phyloP scores from a whole-genome alignment of 2,797 vertebrate species.

The Taeniopygia guttata region DNA sequence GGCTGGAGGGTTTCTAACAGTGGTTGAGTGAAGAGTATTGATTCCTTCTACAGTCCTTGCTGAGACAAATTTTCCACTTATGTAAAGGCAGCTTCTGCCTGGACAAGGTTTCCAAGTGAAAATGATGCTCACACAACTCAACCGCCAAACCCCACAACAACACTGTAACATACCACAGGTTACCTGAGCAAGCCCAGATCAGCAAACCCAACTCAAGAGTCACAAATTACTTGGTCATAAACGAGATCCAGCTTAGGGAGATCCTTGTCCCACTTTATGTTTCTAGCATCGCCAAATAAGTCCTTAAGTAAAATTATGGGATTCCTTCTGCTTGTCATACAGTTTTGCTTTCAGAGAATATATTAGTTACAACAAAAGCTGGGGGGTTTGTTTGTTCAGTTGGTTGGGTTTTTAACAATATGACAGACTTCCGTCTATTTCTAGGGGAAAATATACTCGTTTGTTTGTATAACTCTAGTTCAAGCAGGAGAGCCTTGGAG shows the following conservation, averaged over 20 bases:
- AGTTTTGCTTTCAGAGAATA: neutral
- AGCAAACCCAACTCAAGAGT: neutral
- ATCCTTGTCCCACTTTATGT: neutral
- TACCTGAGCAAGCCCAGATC: neutral
- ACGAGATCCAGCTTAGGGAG: neutral
- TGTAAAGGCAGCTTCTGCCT: neutral
- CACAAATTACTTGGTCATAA: neutral
- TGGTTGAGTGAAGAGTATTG: neutral
- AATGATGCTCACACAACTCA: neutral
- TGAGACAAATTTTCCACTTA: neutral
- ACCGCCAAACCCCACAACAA: rapidly evolving
- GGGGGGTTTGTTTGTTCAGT: neutral
- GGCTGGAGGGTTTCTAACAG: neutral
- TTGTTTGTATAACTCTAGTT: neutral
- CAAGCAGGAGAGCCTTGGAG: neutral
- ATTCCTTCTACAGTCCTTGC: neutral
- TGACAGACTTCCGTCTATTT: neutral
- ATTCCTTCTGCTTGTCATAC: neutral
- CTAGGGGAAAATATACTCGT: neutral
- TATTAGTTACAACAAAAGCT: neutral
- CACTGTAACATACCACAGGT: neutral
- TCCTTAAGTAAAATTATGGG: neutral
- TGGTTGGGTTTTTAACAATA: neutral
- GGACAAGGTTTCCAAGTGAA: neutral
- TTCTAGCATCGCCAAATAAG: neutral